Evolutionary conservation across 2,888 invertebrate species (phyloP).

Genomic region (Xylocampa areola): DNA sequence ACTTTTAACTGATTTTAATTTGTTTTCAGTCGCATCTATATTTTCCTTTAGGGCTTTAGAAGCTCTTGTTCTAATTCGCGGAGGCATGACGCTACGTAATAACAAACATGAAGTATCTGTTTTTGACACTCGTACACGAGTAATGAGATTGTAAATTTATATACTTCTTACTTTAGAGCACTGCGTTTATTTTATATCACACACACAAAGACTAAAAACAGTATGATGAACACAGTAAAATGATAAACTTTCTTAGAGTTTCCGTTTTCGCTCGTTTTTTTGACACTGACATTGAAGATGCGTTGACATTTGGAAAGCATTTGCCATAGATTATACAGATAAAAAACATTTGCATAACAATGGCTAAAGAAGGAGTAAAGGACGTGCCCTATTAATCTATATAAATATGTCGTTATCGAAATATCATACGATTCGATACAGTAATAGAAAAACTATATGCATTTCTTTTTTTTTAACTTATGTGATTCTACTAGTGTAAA

Average conservation of each 20-base stretch:
- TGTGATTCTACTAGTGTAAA: no score
- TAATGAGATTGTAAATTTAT: not conserved
- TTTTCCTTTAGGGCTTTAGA: conserved; percentile 78
- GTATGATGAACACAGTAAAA: not conserved
- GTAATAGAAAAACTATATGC: no score
- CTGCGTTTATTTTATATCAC: not conserved
- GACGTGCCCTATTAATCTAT: no score
- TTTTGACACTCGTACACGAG: conserved; percentile 8
- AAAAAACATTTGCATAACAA: no score
- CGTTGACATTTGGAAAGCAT: no score
- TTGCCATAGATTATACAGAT: no score
- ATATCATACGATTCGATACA: no score
- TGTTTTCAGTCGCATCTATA: conserved; percentile 60
- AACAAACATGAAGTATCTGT: conserved; percentile 37
- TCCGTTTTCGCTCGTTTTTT: conserved; percentile 76
- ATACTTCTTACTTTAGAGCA: not conserved
- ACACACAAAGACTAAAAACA: not conserved
- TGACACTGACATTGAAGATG: conserved; percentile 44
- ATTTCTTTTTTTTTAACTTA: no score
- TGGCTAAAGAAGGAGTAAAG: no score
- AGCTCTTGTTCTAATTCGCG: conserved; percentile 72
- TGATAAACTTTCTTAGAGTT: conserved; percentile 42
- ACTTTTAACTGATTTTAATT: conserved; percentile 59
- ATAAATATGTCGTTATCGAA: no score
- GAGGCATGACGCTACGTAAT: conserved; percentile 75